Percentiles rank a stretch among this genome's conserved stretches.
Evolutionary conservation across 2,888 invertebrate species (phyloP).

Genomic region (Sarcophaga variegata): DNA sequence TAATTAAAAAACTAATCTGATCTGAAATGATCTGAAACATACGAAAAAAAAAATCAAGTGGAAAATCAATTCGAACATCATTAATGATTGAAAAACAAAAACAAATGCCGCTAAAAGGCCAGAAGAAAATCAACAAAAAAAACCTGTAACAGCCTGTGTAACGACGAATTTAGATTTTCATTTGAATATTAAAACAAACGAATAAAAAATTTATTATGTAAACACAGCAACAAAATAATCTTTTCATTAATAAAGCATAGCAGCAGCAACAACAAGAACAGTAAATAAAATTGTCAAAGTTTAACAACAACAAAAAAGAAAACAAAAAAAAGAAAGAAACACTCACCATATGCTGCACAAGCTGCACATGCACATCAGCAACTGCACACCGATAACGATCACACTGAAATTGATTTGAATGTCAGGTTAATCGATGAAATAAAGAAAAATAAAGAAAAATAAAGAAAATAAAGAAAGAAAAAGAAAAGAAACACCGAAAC

Average conservation of each 20-base stretch:
- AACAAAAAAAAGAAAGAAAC: conserved; percentile 24
- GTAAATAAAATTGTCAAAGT: neutral
- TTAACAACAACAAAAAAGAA: neutral
- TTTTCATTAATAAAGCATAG: too few species aligned
- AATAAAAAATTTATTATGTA: conserved; percentile 14
- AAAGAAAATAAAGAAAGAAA: neutral
- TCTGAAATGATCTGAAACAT: too few species aligned
- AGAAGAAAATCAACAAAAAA: too few species aligned
- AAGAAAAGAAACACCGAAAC: neutral
- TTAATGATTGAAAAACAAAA: too few species aligned
- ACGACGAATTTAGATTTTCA: too few species aligned
- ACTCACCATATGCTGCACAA: neutral
- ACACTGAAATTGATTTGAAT: neutral
- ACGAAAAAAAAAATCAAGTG: too few species aligned
- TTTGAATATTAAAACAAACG: too few species aligned
- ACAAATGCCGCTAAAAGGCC: too few species aligned
- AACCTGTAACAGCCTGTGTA: too few species aligned
- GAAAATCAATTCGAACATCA: too few species aligned
- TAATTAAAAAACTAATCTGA: too few species aligned
- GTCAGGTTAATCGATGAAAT: neutral
- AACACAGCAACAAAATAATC: neutral
- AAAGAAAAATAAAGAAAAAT: neutral
- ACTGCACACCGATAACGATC: conserved; percentile 10
- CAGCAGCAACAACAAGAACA: conserved; percentile 3
- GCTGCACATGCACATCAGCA: neutral